Evolutionary conservation across 2,888 invertebrate genomes (phyloP).

Genomic region (Horisme vitalbata): DNA sequence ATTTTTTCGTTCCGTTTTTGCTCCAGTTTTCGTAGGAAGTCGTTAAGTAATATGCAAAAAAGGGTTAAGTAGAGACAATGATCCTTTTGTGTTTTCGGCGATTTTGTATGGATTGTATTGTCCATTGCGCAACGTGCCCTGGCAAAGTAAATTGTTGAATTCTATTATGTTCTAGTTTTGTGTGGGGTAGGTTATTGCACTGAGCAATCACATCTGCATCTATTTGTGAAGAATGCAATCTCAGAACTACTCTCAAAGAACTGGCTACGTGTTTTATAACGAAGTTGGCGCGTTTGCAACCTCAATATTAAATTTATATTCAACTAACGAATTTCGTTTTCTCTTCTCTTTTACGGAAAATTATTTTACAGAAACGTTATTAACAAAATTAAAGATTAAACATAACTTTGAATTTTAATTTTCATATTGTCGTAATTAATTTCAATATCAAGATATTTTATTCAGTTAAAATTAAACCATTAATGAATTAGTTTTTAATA

Average conservation of each 20-base stretch:
- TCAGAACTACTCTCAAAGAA: constrained; percentile 1
- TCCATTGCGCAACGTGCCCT: constrained; percentile 46
- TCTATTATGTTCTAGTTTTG: constrained; percentile 30
- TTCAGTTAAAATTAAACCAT: no score
- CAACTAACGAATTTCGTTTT: no score
- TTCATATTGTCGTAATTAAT: no score
- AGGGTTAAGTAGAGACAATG: constrained; percentile 58
- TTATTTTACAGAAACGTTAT: no score
- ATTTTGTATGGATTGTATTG: constrained; percentile 50
- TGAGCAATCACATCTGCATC: constrained; percentile 30
- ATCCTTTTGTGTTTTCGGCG: constrained; percentile 38
- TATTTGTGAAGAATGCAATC: constrained; percentile 26
- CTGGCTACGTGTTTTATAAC: constrained; percentile 2
- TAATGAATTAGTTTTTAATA: no score
- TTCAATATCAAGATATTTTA: no score
- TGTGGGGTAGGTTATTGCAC: constrained; percentile 28
- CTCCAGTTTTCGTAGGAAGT: constrained; percentile 73
- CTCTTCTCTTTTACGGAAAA: no score
- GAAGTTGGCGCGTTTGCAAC: background rate
- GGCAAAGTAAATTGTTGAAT: constrained; percentile 45
- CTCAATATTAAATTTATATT: background rate
- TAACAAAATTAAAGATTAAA: no score
- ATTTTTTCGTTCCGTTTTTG: constrained; percentile 56
- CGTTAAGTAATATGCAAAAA: constrained; percentile 78
- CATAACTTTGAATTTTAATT: no score